Evolutionary conservation across 2,113 vertebrate genomes (phyloP).

Genomic region (Mugil cephalus): DNA sequence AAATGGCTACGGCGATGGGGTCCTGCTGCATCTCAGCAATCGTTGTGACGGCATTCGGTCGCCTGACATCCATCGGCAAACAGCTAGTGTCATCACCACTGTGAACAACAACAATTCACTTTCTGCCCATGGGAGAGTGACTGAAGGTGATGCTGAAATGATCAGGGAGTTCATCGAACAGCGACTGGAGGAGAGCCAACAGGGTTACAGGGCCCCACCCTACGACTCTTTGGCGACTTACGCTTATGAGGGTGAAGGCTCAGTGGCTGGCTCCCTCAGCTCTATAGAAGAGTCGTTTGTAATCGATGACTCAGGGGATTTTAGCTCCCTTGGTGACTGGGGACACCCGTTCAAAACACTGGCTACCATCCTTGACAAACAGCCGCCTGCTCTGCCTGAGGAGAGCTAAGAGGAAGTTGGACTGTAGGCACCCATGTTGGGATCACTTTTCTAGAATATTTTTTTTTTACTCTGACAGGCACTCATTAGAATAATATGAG

Average conservation of each 20-base stretch:
- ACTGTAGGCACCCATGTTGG: background rate
- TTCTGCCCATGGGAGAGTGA: background rate
- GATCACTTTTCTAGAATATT: constrained; percentile 34
- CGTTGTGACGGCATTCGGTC: constrained; percentile 84
- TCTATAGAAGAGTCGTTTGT: constrained; percentile 88
- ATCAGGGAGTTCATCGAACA: constrained; percentile 90
- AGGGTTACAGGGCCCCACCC: constrained; percentile 83
- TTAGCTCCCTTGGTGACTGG: constrained; percentile 90
- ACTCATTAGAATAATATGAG: constrained; percentile 17
- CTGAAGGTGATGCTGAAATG: constrained; percentile 79
- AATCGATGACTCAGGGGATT: constrained; percentile 87
- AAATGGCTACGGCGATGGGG: constrained; percentile 54
- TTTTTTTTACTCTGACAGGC: constrained; percentile 30
- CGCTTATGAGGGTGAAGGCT: constrained; percentile 91
- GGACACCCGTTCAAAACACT: constrained; percentile 90
- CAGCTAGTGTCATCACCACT: background rate
- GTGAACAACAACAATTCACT: background rate
- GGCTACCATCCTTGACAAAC: constrained; percentile 85
- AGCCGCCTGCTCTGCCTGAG: constrained; percentile 15
- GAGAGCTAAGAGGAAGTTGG: constrained; percentile 50
- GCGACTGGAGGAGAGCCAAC: constrained; percentile 88
- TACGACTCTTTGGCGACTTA: constrained; percentile 93
- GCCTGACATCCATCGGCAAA: constrained; percentile 78
- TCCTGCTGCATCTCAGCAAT: constrained; percentile 76
- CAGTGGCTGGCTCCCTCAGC: constrained; percentile 90